A percentile compares a stretch with the other conserved stretches of the same genome.
phyloP scores from a whole-genome alignment of 2,888 invertebrate genomes.

The Phoenoteleia sp. region DNA sequence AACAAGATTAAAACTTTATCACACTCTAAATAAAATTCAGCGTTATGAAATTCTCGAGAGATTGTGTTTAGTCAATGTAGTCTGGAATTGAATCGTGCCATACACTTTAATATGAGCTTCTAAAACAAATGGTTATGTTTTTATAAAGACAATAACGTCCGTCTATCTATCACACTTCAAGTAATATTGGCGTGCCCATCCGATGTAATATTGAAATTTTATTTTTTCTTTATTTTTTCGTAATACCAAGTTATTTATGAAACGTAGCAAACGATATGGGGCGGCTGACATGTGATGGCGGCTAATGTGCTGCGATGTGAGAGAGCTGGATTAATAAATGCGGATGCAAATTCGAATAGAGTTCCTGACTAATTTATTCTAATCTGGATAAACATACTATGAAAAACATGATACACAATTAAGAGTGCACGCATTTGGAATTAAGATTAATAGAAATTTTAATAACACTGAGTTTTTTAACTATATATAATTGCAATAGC shows the following conservation, averaged over 20 bases:
- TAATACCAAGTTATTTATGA: slow-evolving; percentile 85
- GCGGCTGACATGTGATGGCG: slow-evolving; percentile 77
- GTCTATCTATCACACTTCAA: slow-evolving; percentile 85
- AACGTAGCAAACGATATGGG: slow-evolving; percentile 83
- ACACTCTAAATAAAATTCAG: slow-evolving; percentile 31
- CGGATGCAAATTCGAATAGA: slow-evolving; percentile 28
- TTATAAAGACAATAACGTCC: slow-evolving; percentile 86
- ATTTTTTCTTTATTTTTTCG: slow-evolving; percentile 80
- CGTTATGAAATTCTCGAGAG: slow-evolving; percentile 55
- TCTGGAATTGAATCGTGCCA: slow-evolving; percentile 65
- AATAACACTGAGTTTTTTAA: slow-evolving; percentile 64
- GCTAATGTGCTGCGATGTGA: slow-evolving; percentile 80
- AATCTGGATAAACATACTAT: background rate
- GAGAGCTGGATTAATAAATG: slow-evolving; percentile 68
- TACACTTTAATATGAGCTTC: slow-evolving; percentile 79
- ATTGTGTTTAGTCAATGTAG: slow-evolving; percentile 66
- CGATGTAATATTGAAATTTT: slow-evolving; percentile 86
- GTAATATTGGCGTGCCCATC: slow-evolving; percentile 85
- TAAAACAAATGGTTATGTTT: slow-evolving; percentile 85
- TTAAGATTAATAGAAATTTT: too few relatives aligned
- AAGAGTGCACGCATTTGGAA: too few relatives aligned
- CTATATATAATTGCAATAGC: too few relatives aligned
- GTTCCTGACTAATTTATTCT: slow-evolving; percentile 23
- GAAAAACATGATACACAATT: too few relatives aligned
- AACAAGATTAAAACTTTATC: slow-evolving; percentile 34